Base-by-base conservation (phyloP, 2,113 vertebrate species). In the Myrmecobius fasciatus region DNA sequence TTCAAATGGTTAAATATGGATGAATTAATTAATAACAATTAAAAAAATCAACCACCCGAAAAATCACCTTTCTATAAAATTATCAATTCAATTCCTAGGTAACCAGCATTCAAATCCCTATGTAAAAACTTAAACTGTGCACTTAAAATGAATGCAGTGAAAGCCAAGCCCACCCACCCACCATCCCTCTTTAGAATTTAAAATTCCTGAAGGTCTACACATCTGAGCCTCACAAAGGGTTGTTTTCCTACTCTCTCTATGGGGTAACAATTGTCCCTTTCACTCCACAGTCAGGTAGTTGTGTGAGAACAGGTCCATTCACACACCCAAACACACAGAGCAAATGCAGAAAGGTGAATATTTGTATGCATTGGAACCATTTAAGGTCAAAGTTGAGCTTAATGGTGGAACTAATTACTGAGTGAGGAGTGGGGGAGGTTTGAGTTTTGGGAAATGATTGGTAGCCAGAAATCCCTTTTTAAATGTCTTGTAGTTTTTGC, bases 91-190 rank as follows among this genome's bases (percentile, higher is more conserved):
- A 3, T 28, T 22, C 60, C 8, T 17, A 91, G 92, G 93, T 25
- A 51, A 20, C 9, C 20, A 0, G 60, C n/a, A 1, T 43, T n/a
- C 31, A 36, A 0, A 7, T 1, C 0, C 11, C 31, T 0, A 24
- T 10, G 0, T 11, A 52, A 25, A 49, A 12, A 25, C 22, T 8
- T 89, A 51, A 89, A 31, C 24, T 2, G 43, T 46, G 7, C 3
- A 10, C 36, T 47, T 24, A 54, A 22, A 0, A 12, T 6, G 25
- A n/a, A 36, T 89, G 1, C 28, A 0, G 4, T 20, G 20, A 83
- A 83, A 83, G n/a, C 67, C 67, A 43, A 83, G 36, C 3, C 91
- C 26, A 10, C 47, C 47, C 24, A 22, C 10, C 24, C 0, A 43
- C 26, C 75, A 4, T 0, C 52, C 60, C 4, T 88, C 22, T 49